Evolutionary conservation across 1,140 invertebrate species (phyloP).

Genomic region (Chironomus striatipennis): DNA sequence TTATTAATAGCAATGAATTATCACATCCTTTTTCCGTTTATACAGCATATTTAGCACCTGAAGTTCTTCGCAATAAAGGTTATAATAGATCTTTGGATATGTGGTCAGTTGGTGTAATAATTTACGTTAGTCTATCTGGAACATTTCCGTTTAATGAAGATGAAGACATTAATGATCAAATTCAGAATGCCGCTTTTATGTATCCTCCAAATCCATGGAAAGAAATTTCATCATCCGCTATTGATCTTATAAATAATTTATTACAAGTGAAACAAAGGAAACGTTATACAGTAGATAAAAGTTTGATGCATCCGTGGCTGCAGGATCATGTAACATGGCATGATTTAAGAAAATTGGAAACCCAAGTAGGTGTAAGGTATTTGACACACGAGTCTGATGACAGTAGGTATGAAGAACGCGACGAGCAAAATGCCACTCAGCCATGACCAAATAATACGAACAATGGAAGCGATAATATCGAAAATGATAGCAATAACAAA

Average conservation of each 20-base stretch:
- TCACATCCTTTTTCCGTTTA: neutral
- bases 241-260: constrained; percentile 95
- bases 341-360: constrained; percentile 84
- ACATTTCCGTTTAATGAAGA: constrained; percentile 99
- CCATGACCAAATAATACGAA: constrained; percentile 33
- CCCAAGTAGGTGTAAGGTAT: constrained; percentile 74
- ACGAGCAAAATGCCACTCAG: constrained; percentile 29
- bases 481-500: constrained; percentile 23
- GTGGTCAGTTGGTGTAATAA: constrained; percentile 99
- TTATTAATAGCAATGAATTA: neutral
- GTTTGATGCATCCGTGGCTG: constrained; percentile 88
- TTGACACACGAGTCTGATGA: constrained; percentile 96
- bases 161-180: constrained; percentile 99
- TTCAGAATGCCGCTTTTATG: constrained; percentile 99
- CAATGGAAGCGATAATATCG: constrained; percentile 21
- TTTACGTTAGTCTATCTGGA: constrained; percentile 93
- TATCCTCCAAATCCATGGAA: constrained; percentile 98
- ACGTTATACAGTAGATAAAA: constrained; percentile 94
- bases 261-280: constrained; percentile 98
- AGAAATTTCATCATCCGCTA: constrained; percentile 93
- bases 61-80: constrained; percentile 95
- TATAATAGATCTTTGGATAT: constrained; percentile 98
- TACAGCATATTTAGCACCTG: constrained; percentile 65
- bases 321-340: constrained; percentile 94
- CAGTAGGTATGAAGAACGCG: constrained; percentile 65